Conservation (phyloP, 2,113 vertebrate genomes). For the Natator depressus region DNA sequence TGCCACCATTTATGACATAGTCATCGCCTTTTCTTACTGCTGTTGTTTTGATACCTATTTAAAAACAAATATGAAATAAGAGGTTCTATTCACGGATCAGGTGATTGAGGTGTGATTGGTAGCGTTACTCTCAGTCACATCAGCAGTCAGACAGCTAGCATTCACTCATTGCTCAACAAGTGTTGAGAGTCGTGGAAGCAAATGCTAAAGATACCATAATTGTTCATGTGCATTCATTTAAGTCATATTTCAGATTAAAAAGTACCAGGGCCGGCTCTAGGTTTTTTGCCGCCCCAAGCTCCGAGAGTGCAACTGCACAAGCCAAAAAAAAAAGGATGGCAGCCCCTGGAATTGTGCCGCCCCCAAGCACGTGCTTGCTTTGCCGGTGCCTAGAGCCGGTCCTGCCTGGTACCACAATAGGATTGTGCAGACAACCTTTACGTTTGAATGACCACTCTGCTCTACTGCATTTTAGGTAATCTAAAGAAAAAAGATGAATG, state of each 20-base stretch:
- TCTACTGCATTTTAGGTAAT: background rate
- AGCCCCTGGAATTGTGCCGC: too few relatives aligned
- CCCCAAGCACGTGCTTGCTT: too few relatives aligned
- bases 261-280: background rate
- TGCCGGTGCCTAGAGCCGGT: too few relatives aligned
- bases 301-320: too few relatives aligned
- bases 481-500: background rate
- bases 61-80: slow-evolving; percentile 20
- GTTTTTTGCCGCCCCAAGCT: too few relatives aligned
- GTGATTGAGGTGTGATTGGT: rapidly evolving
- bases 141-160: background rate
- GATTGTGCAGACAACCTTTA: background rate
- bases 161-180: background rate
- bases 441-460: background rate
- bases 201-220: background rate
- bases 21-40: slow-evolving; percentile 83
- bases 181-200: background rate
- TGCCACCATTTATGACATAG: slow-evolving; percentile 84
- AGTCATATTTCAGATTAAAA: background rate
- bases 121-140: background rate
- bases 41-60: slow-evolving; percentile 82
- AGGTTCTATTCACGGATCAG: background rate
- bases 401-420: background rate
- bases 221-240: background rate
- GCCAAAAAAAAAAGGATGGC: too few relatives aligned